These are phyloP conservation scores for Chelonoidis abingdonii DNA, from an alignment of 2,113 vertebrate species.

Conservation along the genomic window DNA sequence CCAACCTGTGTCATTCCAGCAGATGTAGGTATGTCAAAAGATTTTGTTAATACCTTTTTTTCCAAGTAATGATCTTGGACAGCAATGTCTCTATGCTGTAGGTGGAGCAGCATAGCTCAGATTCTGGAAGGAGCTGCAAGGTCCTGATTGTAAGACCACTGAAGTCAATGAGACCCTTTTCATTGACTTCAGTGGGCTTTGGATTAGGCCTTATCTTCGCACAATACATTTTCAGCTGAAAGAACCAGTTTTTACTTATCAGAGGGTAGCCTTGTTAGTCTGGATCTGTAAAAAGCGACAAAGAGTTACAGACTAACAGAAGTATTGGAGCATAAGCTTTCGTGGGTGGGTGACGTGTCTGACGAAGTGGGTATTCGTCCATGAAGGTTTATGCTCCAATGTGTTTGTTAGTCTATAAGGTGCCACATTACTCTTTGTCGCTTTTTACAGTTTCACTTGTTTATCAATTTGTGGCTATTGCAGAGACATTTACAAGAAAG, in stretches of 20 bases:
- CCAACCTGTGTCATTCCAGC: conserved; percentile 86
- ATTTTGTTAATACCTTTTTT: not conserved
- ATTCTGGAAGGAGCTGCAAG: not conserved
- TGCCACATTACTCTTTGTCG: too few species aligned
- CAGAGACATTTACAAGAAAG: not conserved
- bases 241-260: not conserved
- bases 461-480: not conserved
- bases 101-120: not conserved
- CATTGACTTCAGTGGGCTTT: not conserved
- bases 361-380: too few species aligned
- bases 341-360: too few species aligned
- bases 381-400: too few species aligned
- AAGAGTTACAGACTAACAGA: too few species aligned
- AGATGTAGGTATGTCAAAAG: conserved; percentile 85
- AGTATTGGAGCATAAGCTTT: too few species aligned
- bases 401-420: too few species aligned
- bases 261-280: too few species aligned
- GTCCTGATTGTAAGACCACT: not conserved
- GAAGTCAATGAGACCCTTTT: not conserved
- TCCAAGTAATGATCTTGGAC: not conserved
- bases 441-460: not conserved
- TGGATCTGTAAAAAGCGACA: too few species aligned
- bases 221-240: not conserved
- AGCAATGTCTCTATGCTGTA: not conserved
- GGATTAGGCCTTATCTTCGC: not conserved